Conservation (phyloP, 1,140 invertebrate species). For the Megalopta genalis region DNA sequence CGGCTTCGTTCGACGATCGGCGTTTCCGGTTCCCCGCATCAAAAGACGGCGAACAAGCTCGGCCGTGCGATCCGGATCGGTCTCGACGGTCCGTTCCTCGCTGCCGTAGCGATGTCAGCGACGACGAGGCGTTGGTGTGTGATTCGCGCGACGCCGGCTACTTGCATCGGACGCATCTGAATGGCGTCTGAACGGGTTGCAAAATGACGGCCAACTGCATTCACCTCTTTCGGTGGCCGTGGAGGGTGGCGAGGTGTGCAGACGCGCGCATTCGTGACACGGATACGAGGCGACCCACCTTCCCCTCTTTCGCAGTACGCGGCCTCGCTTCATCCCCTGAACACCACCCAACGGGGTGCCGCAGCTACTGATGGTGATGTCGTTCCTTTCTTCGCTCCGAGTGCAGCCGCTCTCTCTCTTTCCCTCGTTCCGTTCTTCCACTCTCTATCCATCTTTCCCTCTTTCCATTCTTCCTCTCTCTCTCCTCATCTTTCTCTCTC, state of each 20-base stretch:
- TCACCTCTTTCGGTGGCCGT: slow-evolving; percentile 65
- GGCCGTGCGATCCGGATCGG: background rate
- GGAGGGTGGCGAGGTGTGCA: slow-evolving; percentile 60
- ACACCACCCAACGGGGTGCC: slow-evolving; percentile 7
- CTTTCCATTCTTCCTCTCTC: background rate
- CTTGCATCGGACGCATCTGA: slow-evolving; percentile 74
- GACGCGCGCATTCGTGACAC: slow-evolving; percentile 78
- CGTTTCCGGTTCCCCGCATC: too few relatives aligned
- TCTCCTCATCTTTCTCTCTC: too few relatives aligned
- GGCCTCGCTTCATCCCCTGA: slow-evolving; percentile 47
- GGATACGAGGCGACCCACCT: slow-evolving; percentile 67
- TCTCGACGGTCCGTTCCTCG: background rate
- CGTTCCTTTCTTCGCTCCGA: slow-evolving; percentile 7
- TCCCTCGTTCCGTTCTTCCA: background rate
- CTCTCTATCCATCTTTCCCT: background rate
- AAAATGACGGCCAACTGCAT: slow-evolving; percentile 77
- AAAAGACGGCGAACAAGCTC: background rate
- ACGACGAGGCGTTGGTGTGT: slow-evolving; percentile 4
- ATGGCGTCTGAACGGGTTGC: slow-evolving; percentile 75
- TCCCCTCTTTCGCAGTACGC: slow-evolving; percentile 51
- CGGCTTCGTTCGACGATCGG: too few relatives aligned
- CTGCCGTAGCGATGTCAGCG: background rate
- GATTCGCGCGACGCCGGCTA: slow-evolving; percentile 50
- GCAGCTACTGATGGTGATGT: slow-evolving; percentile 28
- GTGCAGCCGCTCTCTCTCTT: background rate